Evolutionary conservation across 2,888 invertebrate species (phyloP).

Genomic region (Eupsilia transversa): DNA sequence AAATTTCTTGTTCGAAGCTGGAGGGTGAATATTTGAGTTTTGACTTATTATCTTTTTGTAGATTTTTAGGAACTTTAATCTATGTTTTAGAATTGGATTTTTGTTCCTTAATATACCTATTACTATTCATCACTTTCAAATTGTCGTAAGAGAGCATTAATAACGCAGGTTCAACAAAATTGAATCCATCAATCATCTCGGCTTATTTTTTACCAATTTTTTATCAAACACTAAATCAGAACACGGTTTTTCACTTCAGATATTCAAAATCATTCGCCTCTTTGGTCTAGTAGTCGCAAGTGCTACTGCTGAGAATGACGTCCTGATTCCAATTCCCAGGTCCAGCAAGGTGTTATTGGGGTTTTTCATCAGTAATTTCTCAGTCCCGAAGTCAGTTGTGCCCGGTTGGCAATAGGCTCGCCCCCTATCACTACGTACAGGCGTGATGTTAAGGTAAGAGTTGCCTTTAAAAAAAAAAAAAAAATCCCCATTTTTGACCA

Average conservation of each 20-base stretch:
- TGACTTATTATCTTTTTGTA: background rate
- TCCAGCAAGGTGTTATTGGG: background rate
- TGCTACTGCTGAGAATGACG: background rate
- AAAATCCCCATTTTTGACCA: no score
- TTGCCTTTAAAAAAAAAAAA: no score
- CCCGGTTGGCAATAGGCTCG: background rate
- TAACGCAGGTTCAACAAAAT: background rate
- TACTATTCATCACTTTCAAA: background rate
- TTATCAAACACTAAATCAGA: background rate
- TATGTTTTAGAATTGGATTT: no score
- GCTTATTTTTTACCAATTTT: background rate
- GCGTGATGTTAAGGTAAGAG: no score
- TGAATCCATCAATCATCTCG: slow-evolving; percentile 4
- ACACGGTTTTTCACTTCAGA: no score
- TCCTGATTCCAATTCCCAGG: background rate
- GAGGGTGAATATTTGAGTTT: background rate
- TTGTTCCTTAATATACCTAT: background rate
- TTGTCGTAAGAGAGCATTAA: background rate
- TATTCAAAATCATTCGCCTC: background rate
- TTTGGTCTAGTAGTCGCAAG: background rate
- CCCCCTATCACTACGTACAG: background rate
- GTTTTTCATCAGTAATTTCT: background rate
- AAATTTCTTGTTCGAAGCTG: background rate
- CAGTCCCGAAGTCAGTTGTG: background rate
- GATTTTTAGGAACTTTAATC: background rate